These are phyloP conservation scores for Notothenia coriiceps DNA, from an alignment of 2,113 vertebrate genomes.

Conservation along the genomic window DNA sequence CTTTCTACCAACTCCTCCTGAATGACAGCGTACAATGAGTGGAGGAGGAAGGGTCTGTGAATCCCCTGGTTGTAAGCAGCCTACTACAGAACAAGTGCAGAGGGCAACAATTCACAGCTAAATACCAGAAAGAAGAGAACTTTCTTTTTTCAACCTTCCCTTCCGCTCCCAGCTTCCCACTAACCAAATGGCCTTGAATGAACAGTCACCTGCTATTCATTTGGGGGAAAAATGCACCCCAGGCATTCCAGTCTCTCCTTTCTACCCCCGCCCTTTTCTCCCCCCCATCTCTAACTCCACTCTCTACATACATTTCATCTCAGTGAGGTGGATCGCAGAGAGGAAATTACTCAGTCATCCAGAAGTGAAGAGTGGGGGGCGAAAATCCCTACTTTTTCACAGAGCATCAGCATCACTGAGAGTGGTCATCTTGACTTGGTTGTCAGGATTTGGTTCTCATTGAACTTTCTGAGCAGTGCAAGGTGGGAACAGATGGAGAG, in stretches of 20 bases:
- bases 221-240: slow-evolving; percentile 77
- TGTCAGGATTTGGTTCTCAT: slow-evolving; percentile 14
- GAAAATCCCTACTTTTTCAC: slow-evolving; percentile 57
- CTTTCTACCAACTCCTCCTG: slow-evolving; percentile 23
- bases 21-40: slow-evolving; percentile 45
- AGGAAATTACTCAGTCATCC: slow-evolving; percentile 83
- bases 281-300: slow-evolving; percentile 33
- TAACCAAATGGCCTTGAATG: slow-evolving; percentile 62
- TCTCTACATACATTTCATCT: slow-evolving; percentile 74
- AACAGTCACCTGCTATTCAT: slow-evolving; percentile 87
- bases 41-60: slow-evolving; percentile 43
- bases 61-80: slow-evolving; percentile 50
- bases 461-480: slow-evolving; percentile 11
- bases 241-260: slow-evolving; percentile 75
- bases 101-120: slow-evolving; percentile 53
- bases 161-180: slow-evolving; percentile 69
- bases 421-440: slow-evolving; percentile 15
- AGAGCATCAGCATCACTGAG: slow-evolving; percentile 41
- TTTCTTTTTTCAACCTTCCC: slow-evolving; percentile 22
- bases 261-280: slow-evolving; percentile 3
- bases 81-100: slow-evolving; percentile 57
- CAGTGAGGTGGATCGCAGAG: slow-evolving; percentile 73
- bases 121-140: slow-evolving; percentile 43
- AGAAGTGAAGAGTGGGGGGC: slow-evolving; percentile 48
- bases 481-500: neutral